Conservation (phyloP, 2,888 invertebrate genomes). For the Dascillus cervinus region DNA sequence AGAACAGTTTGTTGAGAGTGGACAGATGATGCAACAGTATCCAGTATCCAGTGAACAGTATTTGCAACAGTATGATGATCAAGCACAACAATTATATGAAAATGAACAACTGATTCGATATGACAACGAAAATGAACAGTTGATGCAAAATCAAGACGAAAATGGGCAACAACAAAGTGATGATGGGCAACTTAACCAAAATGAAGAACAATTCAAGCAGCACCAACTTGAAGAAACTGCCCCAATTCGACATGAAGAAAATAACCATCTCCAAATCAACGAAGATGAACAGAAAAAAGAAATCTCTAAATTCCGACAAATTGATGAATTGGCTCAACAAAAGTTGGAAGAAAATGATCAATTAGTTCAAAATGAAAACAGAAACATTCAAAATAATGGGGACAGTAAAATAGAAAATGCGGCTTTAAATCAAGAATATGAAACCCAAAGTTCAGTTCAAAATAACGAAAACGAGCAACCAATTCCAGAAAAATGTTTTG, state of each 20-base stretch:
- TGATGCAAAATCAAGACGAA: constrained; percentile 11
- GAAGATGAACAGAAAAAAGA: too few relatives aligned
- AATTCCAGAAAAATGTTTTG: constrained; percentile 10
- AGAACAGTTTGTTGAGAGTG: neutral
- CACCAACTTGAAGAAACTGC: constrained; percentile 1
- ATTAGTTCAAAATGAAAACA: too few relatives aligned
- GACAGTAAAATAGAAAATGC: too few relatives aligned
- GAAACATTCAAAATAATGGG: too few relatives aligned
- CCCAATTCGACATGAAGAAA: neutral
- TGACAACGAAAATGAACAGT: too few relatives aligned
- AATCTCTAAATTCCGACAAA: too few relatives aligned
- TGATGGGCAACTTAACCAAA: constrained; percentile 12
- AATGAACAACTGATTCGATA: constrained; percentile 11
- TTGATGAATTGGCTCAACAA: too few relatives aligned
- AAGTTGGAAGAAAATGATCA: too few relatives aligned
- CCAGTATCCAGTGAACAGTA: constrained; percentile 1
- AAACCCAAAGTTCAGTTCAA: too few relatives aligned
- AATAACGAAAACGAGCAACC: constrained; percentile 17
- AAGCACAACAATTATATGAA: constrained; percentile 10
- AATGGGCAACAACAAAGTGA: constrained; percentile 18
- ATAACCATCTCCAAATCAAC: constrained; percentile 1
- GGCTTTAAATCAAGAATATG: too few relatives aligned
- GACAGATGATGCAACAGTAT: constrained; percentile 3
- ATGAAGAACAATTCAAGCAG: neutral
- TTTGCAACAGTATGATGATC: constrained; percentile 8